Conservation (phyloP, 2,113 vertebrate species). For the Paraplagusia blochii region DNA sequence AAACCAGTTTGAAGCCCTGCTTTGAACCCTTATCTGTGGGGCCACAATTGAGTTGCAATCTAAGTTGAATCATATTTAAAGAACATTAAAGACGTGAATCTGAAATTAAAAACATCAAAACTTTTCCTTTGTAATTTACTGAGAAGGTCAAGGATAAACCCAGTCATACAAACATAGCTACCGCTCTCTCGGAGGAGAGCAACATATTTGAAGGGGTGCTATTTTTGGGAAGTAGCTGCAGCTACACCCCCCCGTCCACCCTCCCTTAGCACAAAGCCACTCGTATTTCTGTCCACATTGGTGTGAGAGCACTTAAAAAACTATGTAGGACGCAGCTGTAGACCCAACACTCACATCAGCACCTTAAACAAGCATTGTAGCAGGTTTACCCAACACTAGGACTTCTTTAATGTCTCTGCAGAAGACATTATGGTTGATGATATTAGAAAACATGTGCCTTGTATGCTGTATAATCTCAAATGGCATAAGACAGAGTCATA, state of each 20-base stretch:
- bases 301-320: constrained; percentile 30
- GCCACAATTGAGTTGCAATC: too few relatives aligned
- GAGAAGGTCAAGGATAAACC: constrained; percentile 50
- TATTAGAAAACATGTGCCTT: constrained; percentile 13
- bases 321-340: constrained; percentile 53
- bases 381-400: constrained; percentile 13
- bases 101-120: too few relatives aligned
- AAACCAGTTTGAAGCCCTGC: too few relatives aligned
- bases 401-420: not conserved
- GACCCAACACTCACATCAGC: constrained; percentile 19
- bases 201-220: constrained; percentile 50
- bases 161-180: constrained; percentile 9
- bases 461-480: constrained; percentile 14
- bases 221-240: constrained; percentile 57
- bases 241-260: constrained; percentile 14
- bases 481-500: too few relatives aligned
- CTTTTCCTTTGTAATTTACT: not conserved
- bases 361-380: constrained; percentile 29
- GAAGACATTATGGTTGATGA: not conserved
- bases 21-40: too few relatives aligned
- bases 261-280: constrained; percentile 19
- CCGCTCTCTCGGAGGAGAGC: constrained; percentile 37
- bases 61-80: too few relatives aligned
- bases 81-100: too few relatives aligned
- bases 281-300: constrained; percentile 51